Evolutionary conservation across 2,888 invertebrate species (phyloP), one percentile per base, ranked within the genome.

Genomic region (Muscina levida): DNA sequence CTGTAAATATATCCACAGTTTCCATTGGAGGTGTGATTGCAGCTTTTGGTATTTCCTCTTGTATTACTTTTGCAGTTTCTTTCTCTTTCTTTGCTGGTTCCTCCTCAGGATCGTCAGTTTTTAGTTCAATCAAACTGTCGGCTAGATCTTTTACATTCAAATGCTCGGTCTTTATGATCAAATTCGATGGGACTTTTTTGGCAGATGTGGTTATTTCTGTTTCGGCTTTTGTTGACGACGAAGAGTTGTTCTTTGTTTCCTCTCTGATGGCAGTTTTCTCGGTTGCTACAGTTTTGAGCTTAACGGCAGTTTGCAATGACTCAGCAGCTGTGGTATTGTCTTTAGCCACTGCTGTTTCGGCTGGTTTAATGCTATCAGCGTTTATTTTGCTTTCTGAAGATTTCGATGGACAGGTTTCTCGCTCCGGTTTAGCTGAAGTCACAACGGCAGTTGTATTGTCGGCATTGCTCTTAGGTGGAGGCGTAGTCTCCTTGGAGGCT

Each of bases 71-170:
- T 3, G 2, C 13, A 10, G 42, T 10, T 39, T n/a, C 10, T 10
- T 65, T 57, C n/a, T n/a, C 51, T 68, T 19, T 72, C 17, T 13
- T n/a, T n/a, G 10, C 2, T 24, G 1, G 39, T 31, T 17, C 13
- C 2, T 24, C 13, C 2, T 37, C 31, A 24, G 62, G 53, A 17
- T 72, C 39, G 2, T 57, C 51, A 6, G 8, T 8, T 31, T 82
- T 65, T 0, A 82, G 56, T 70, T 83, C 84, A 19, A 83, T 44
- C 44, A 83, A 53, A 46, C 82, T 81, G 71, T 84, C 83, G 11
- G 74, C 74, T n/a, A 83, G 53, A 79, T 83, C 82, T 11, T 78
- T 74, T 3, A 75, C 84, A 71, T 83, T 83, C 0, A 84, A 78
- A 56, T 78, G 48, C 65, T 84, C 82, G 6, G 71, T 56, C n/a